Conservation (phyloP, 1,140 invertebrate species). For the Homarus americanus region DNA sequence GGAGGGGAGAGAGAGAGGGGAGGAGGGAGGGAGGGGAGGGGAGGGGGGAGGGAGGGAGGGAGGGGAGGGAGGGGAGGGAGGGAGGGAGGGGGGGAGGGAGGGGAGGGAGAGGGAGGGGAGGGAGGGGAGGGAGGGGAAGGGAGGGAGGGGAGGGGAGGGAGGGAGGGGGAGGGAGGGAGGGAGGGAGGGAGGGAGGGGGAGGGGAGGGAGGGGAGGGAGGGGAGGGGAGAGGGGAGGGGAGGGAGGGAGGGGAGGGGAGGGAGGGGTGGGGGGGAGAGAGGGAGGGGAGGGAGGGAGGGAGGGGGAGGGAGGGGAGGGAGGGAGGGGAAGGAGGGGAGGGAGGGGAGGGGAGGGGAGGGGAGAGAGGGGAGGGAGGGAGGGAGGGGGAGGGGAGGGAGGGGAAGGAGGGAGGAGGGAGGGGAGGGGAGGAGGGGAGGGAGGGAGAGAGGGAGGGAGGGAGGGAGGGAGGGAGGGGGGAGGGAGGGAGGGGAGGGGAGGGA, state of each 20-base stretch:
- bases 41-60: background rate
- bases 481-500: background rate
- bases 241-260: background rate
- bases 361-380: background rate
- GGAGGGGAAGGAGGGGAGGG: background rate
- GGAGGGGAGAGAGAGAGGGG: too few species aligned
- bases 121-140: background rate
- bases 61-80: background rate
- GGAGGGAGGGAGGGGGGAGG: background rate
- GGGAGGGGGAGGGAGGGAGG: background rate
- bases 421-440: background rate
- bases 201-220: background rate
- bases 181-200: background rate
- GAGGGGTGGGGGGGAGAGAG: too few species aligned
- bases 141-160: background rate
- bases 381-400: background rate
- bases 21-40: too few species aligned
- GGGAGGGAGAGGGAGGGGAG: background rate
- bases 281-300: background rate
- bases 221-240: background rate
- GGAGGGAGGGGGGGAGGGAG: background rate
- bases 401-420: background rate
- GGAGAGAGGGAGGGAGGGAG: background rate
- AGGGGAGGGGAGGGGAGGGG: background rate
- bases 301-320: background rate